Conservation (phyloP, 1,140 invertebrate genomes). For the Drosophila busckii region DNA sequence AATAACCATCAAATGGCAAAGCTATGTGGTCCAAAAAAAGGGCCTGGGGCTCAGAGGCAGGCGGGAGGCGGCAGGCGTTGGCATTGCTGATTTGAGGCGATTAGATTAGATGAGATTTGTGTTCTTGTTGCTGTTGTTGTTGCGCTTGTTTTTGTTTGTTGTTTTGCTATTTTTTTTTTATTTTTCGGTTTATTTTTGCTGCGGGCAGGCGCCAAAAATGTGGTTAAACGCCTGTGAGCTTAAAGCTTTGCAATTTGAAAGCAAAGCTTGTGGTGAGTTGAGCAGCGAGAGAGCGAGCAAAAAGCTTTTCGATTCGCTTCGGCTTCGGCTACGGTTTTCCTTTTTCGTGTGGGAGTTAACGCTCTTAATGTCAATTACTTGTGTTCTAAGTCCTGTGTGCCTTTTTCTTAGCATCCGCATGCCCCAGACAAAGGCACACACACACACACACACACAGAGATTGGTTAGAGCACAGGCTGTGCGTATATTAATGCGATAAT, state of each 20-base stretch:
- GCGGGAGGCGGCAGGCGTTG: conserved; percentile 13
- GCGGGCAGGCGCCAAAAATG: conserved; percentile 55
- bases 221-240: conserved; percentile 37
- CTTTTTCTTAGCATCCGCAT: conserved; percentile 50
- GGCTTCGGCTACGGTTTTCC: not conserved
- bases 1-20: conserved; percentile 18
- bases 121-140: not conserved
- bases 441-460: conserved; percentile 13
- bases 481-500: conserved; percentile 54
- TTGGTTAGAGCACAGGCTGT: conserved; percentile 1
- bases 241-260: conserved; percentile 38
- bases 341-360: conserved; percentile 44
- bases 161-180: conserved; percentile 9
- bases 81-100: conserved; percentile 53
- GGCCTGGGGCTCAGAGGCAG: not conserved
- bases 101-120: conserved; percentile 64
- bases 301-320: conserved; percentile 1
- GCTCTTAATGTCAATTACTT: conserved; percentile 69
- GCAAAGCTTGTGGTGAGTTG: conserved; percentile 59
- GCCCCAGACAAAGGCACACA: conserved; percentile 24
- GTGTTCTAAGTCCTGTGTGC: conserved; percentile 44
- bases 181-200: conserved; percentile 7
- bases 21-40: not conserved
- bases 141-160: not conserved
- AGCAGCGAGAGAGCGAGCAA: not conserved